phyloP scores from a whole-genome alignment of 2,888 invertebrate species.

The Camponotus fellah region DNA sequence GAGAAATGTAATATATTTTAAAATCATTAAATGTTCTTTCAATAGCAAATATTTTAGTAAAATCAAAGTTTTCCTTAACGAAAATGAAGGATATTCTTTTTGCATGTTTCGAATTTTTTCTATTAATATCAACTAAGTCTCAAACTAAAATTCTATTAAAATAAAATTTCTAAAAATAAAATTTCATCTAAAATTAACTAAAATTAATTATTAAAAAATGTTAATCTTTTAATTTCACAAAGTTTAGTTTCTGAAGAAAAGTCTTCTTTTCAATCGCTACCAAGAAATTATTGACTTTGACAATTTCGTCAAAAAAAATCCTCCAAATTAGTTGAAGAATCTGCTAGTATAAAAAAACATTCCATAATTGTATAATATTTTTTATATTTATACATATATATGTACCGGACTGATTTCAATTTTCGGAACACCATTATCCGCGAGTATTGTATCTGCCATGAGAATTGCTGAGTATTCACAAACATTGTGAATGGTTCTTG shows the following conservation, averaged over 20 bases:
- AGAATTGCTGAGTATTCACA: constrained; percentile 21
- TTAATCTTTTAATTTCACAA: too few relatives aligned
- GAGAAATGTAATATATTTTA: neutral
- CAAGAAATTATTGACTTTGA: neutral
- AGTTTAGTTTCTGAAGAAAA: too few relatives aligned
- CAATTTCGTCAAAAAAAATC: neutral
- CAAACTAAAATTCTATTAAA: too few relatives aligned
- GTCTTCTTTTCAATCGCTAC: neutral
- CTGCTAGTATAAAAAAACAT: neutral
- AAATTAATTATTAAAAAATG: too few relatives aligned
- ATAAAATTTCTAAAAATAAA: too few relatives aligned
- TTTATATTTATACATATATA: neutral
- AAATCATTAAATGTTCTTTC: too few relatives aligned
- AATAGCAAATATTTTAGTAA: neutral
- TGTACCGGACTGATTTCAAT: neutral
- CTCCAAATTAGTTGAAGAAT: neutral
- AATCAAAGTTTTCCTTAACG: too few relatives aligned
- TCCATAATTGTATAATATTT: neutral
- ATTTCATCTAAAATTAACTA: too few relatives aligned
- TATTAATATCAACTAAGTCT: too few relatives aligned
- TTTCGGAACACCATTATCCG: constrained; percentile 7
- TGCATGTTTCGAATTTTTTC: too few relatives aligned
- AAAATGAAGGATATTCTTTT: too few relatives aligned
- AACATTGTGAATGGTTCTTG: constrained; percentile 41
- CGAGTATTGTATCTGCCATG: constrained; percentile 1